Percentiles rank a stretch among this genome's conserved stretches.
phyloP scores from a whole-genome alignment of 2,797 vertebrate species.

The Gila robusta region DNA sequence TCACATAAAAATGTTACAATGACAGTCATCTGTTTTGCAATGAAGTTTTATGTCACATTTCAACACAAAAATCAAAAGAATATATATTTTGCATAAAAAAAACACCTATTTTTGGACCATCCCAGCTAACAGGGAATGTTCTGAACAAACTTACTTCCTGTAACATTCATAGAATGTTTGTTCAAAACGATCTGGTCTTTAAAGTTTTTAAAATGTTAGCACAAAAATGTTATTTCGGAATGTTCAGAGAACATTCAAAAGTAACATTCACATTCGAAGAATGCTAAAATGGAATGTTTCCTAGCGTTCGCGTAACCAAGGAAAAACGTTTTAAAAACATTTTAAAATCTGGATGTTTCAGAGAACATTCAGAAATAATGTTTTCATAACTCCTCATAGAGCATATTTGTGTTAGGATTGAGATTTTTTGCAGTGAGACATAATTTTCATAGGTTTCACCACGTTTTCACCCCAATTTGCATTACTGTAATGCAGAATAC shows the following conservation, averaged over 20 bases:
- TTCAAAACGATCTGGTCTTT: not conserved
- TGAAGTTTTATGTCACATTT: not conserved
- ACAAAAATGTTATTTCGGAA: not conserved
- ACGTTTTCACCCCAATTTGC: not conserved
- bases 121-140: not conserved
- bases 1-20: not conserved
- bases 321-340: not conserved
- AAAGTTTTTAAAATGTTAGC: too few species aligned
- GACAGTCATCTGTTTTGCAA: not conserved
- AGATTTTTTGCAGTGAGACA: not conserved
- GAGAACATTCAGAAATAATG: too few species aligned
- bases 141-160: not conserved
- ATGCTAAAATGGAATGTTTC: not conserved
- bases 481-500: not conserved
- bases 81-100: not conserved
- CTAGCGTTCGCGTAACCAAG: not conserved
- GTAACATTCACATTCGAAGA: not conserved
- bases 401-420: not conserved
- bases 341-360: too few species aligned
- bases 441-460: not conserved
- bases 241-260: not conserved
- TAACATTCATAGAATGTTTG: not conserved
- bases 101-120: not conserved
- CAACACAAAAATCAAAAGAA: not conserved
- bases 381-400: too few species aligned